Percentiles rank a stretch among this genome's conserved stretches.
Evolutionary conservation across 2,888 invertebrate genomes (phyloP).

Genomic region (Athalia rosae): DNA sequence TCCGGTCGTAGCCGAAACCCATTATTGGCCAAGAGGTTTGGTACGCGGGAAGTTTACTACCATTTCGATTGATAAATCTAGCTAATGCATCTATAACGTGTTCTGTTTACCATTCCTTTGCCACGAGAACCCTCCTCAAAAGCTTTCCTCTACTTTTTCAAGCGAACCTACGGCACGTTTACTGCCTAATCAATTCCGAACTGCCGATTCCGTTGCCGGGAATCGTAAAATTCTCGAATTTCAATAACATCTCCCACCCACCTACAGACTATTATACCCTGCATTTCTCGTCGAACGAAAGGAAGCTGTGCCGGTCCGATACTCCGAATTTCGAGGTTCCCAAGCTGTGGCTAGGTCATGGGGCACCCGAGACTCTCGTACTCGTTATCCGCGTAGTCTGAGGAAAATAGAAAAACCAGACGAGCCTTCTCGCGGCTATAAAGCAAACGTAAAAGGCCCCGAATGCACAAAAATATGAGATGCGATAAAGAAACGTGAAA

Average conservation of each 20-base stretch:
- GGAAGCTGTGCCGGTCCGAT: conserved; percentile 20
- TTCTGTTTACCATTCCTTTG: conserved; percentile 43
- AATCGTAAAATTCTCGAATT: conserved; percentile 45
- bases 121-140: conserved; percentile 8
- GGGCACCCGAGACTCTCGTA: conserved; percentile 25
- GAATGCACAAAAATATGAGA: not conserved
- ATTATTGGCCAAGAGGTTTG: conserved; percentile 37
- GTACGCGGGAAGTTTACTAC: conserved; percentile 38
- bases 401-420: conserved; percentile 35
- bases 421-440: conserved; percentile 37
- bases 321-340: not conserved
- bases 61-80: conserved; percentile 47
- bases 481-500: conserved; percentile 2
- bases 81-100: conserved; percentile 40
- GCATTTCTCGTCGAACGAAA: conserved; percentile 28
- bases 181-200: conserved; percentile 39
- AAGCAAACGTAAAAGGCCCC: conserved; percentile 38
- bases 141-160: conserved; percentile 16
- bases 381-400: conserved; percentile 33
- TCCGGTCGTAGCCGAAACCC: conserved; percentile 27
- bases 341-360: conserved; percentile 7
- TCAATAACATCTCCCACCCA: conserved; percentile 30
- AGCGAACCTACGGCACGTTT: conserved; percentile 24
- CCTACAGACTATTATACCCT: conserved; percentile 31
- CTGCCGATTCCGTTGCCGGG: conserved; percentile 40